phyloP scores from a whole-genome alignment of 2,888 invertebrate genomes.

The Lucinisca nassula region DNA sequence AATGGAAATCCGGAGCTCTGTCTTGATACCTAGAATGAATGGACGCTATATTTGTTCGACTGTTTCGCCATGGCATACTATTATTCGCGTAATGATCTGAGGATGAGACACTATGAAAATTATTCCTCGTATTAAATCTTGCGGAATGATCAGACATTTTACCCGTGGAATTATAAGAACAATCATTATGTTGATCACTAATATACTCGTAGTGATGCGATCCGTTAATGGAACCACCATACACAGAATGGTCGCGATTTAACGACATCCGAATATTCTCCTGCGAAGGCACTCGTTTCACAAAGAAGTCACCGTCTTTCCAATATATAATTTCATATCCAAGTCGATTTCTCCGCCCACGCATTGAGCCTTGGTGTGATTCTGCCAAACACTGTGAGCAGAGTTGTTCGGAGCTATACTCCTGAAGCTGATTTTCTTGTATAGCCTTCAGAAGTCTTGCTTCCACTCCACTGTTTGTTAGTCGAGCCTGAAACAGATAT shows the following conservation, averaged over 20 bases:
- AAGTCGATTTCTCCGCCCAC: slow-evolving; percentile 43
- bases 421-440: slow-evolving; percentile 48
- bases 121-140: slow-evolving; percentile 46
- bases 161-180: slow-evolving; percentile 36
- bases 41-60: neutral
- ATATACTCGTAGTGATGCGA: slow-evolving; percentile 69
- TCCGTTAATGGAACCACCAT: slow-evolving; percentile 62
- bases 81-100: neutral
- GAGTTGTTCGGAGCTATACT: slow-evolving; percentile 55
- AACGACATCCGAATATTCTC: slow-evolving; percentile 55
- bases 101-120: slow-evolving; percentile 38
- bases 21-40: neutral
- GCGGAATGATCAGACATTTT: slow-evolving; percentile 67
- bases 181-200: slow-evolving; percentile 53
- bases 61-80: neutral
- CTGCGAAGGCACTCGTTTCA: slow-evolving; percentile 63
- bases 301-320: slow-evolving; percentile 56
- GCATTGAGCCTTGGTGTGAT: slow-evolving; percentile 36
- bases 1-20: neutral
- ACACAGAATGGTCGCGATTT: slow-evolving; percentile 57
- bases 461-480: slow-evolving; percentile 65
- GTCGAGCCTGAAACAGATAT: slow-evolving; percentile 63
- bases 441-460: slow-evolving; percentile 63
- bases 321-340: slow-evolving; percentile 68
- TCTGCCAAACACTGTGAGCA: slow-evolving; percentile 21